Base-by-base conservation (phyloP, 2,888 invertebrate genomes). In the Dolichomitus sp. region DNA sequence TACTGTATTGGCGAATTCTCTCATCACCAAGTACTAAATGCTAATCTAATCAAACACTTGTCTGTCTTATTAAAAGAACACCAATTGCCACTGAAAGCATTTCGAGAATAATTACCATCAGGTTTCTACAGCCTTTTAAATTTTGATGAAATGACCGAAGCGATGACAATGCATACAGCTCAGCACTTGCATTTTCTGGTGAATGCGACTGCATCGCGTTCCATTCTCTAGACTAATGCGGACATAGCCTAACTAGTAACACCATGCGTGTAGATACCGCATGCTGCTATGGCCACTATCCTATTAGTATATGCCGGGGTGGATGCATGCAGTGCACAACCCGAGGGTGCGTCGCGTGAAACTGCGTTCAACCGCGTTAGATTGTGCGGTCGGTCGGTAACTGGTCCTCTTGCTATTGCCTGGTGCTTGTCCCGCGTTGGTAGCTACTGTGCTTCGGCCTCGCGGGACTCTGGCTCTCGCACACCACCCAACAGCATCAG, bases 341-440 rank as follows among this genome's bases (percentile, higher is more conserved):
- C 76, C 61, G 45, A 54, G 63, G 63, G 80, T 59, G 66, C 72
- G 77, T 77, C 72, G 84, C 80, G 78, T 78, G 80, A 80, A 83
- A 75, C 77, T 80, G 80, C 80, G 84, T 85, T 80, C 77, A 78
- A 82, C 81, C 83, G 81, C 83, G 81, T 80, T 81, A 80, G 84
- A 78, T 84, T 80, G 82, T 86, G 83, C 82, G 85, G 86, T 85
- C 80, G 80, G 80, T 82, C 79, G 83, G 77, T 84, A 85, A 85
- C 81, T 76, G 75, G 80, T 63, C 78, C 78, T 77, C 79, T 81
- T 77, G 77, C 61, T 65, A 45, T 81, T 74, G 57, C 79, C 75
- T 23, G 30, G 61, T 70, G 73, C 72, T 66, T 75, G 77, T 69
- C 63, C 52, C 48, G 45, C 48, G 45, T 73, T 69, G 73, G 59